Percentiles rank a stretch among this genome's conserved stretches.
These are phyloP conservation scores for Aphelocoma californica DNA, from an alignment of 2,797 vertebrate genomes.

Conservation along the genomic window DNA sequence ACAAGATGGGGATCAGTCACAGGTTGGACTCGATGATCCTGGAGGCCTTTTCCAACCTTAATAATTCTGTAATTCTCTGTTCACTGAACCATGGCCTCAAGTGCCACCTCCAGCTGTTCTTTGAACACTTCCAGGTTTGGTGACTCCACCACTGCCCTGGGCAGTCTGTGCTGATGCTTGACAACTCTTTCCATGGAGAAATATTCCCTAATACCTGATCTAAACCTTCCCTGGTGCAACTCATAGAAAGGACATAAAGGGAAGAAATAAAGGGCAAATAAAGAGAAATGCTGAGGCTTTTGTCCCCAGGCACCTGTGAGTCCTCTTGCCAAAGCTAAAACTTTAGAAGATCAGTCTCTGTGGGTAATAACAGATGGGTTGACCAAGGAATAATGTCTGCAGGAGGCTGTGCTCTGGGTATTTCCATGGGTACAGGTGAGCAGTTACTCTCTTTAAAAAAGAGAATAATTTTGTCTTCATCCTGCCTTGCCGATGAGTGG, in stretches of 20 bases:
- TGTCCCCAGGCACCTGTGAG: background rate
- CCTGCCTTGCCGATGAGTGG: background rate
- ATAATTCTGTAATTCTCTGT: background rate
- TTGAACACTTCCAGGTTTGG: background rate
- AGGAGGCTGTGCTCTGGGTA: background rate
- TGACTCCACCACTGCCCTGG: background rate
- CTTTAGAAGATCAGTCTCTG: background rate
- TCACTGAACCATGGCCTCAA: background rate
- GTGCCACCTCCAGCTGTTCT: background rate
- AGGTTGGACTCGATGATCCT: background rate
- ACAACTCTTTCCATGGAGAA: background rate
- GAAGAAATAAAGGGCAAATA: background rate
- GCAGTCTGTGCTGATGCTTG: background rate
- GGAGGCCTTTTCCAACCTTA: background rate
- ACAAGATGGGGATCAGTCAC: fast-evolving
- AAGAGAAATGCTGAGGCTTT: background rate
- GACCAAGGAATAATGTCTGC: background rate
- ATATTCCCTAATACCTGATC: background rate
- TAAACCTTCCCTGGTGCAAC: background rate
- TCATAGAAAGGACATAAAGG: background rate
- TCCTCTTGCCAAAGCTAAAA: background rate
- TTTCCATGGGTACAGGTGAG: background rate
- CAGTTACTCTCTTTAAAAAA: background rate
- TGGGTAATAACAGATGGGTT: background rate
- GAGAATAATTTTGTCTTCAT: background rate